phyloP scores from a whole-genome alignment of 2,797 vertebrate genomes.

The Yasuhikotakia modesta region DNA sequence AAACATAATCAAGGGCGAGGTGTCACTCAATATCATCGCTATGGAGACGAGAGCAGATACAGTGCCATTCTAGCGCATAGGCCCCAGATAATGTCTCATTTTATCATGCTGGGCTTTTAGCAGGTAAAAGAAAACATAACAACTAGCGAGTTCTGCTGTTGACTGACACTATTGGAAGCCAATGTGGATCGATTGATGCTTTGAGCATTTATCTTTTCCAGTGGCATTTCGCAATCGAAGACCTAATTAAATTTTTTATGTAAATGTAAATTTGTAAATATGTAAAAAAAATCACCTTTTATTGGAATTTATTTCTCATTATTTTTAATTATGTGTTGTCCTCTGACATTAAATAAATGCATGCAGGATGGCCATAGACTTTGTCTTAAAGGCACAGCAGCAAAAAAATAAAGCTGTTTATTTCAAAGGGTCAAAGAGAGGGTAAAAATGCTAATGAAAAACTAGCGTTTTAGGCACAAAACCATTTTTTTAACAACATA shows the following conservation, averaged over 20 bases:
- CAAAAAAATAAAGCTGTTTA: not conserved
- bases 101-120: not conserved
- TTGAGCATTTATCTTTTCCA: not conserved
- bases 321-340: not conserved
- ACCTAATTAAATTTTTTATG: not conserved
- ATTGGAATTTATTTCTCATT: not conserved
- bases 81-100: not conserved
- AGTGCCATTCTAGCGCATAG: not conserved
- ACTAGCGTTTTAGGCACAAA: not conserved
- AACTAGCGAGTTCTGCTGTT: not conserved
- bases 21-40: constrained; percentile 28
- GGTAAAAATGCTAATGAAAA: not conserved
- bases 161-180: not conserved
- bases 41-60: constrained; percentile 20
- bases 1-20: constrained; percentile 39
- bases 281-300: too few relatives aligned
- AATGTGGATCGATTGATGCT: not conserved
- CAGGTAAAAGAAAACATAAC: not conserved
- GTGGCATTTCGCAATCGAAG: not conserved
- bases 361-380: not conserved
- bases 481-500: constrained; percentile 13
- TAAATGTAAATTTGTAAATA: too few relatives aligned
- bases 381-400: constrained; percentile 1
- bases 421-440: not conserved
- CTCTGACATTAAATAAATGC: not conserved